Percentiles rank a stretch among this genome's conserved stretches.
These are phyloP conservation scores for Periphyllus acericola DNA, from an alignment of 2,888 invertebrate genomes.

Conservation along the genomic window DNA sequence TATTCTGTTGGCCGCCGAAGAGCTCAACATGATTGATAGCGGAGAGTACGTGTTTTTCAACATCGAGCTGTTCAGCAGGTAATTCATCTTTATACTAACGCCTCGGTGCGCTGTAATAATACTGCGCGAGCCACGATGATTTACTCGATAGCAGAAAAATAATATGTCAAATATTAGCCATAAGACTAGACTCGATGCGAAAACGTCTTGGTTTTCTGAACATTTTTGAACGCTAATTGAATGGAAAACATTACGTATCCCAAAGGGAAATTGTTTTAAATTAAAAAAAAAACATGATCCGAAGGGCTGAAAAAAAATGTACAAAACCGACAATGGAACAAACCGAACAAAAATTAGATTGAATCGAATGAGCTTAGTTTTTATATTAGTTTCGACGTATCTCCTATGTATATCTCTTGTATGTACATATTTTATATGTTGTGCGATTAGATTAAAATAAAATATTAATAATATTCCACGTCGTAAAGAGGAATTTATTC, in stretches of 20 bases:
- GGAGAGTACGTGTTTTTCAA: constrained; percentile 99
- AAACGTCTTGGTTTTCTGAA: not conserved
- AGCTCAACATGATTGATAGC: constrained; percentile 92
- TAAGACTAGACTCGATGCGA: not conserved
- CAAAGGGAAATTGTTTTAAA: not conserved
- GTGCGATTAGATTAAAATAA: not conserved
- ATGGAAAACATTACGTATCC: not conserved
- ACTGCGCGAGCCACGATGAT: not conserved
- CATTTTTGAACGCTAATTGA: not conserved
- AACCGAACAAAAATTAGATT: too few relatives aligned
- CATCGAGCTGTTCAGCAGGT: constrained; percentile 96
- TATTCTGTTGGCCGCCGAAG: constrained; percentile 93
- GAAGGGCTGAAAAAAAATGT: not conserved
- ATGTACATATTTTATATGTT: not conserved
- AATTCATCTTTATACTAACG: constrained; percentile 37
- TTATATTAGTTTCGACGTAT: too few relatives aligned
- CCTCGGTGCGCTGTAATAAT: not conserved
- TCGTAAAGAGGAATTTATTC: not conserved
- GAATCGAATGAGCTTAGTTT: too few relatives aligned
- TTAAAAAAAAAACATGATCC: not conserved
- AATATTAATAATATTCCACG: not conserved
- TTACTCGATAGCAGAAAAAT: not conserved
- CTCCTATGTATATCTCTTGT: too few relatives aligned
- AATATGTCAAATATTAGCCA: not conserved
- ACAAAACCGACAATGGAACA: too few relatives aligned